Evolutionary conservation across 2,113 vertebrate species (phyloP).

Genomic region (Podiceps cristatus): DNA sequence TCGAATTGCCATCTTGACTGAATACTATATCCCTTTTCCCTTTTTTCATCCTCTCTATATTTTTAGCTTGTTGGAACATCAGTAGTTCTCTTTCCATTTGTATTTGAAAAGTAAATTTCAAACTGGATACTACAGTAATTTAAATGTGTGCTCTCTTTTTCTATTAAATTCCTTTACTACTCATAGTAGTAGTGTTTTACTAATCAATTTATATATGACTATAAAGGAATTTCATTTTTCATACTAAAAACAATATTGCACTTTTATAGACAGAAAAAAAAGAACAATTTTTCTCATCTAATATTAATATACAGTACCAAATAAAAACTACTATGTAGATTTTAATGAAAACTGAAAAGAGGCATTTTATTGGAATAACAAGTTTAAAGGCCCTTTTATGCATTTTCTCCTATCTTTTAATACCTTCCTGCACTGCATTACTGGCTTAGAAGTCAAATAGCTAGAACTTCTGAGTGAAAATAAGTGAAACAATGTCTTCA

Average conservation of each 20-base stretch:
- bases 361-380: not conserved
- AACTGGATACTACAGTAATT: not conserved
- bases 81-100: not conserved
- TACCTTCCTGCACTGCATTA: not conserved
- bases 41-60: not conserved
- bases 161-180: not conserved
- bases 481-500: not conserved
- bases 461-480: not conserved
- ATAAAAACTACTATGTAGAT: not conserved
- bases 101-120: not conserved
- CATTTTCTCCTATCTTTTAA: not conserved
- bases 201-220: not conserved
- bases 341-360: not conserved
- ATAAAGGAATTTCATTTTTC: not conserved
- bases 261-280: not conserved
- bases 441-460: not conserved
- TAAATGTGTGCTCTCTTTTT: not conserved
- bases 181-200: not conserved
- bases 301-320: not conserved
- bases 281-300: not conserved
- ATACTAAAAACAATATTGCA: not conserved
- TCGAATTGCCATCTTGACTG: not conserved
- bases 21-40: not conserved
- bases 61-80: not conserved
- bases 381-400: not conserved